phyloP scores from a whole-genome alignment of 37 sponge, comb jelly and placozoan species.

The Haliclona indistincta region DNA sequence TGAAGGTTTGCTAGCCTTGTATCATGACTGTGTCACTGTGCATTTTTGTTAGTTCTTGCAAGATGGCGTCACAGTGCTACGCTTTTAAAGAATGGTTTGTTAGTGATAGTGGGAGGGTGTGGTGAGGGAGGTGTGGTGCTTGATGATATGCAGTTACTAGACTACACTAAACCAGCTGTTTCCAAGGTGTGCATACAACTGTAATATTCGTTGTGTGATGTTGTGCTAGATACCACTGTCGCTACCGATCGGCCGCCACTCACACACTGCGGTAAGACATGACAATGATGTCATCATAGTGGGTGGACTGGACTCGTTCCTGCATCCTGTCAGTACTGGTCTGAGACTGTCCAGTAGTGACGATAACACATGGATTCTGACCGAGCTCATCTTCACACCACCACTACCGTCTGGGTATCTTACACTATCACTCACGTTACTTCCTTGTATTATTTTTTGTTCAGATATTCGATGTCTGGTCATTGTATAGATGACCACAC shows the following conservation, averaged over 20 bases:
- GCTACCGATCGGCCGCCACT: constrained; percentile 5
- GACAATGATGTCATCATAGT: neutral
- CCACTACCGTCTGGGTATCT: neutral
- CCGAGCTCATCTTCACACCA: neutral
- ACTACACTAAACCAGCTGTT: neutral
- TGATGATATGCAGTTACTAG: constrained; percentile 11
- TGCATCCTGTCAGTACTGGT: neutral
- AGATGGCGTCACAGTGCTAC: constrained; percentile 44
- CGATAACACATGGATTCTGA: neutral
- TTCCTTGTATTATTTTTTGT: neutral
- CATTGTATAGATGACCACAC: neutral
- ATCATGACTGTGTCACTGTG: neutral
- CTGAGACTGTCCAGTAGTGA: neutral
- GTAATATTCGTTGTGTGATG: neutral
- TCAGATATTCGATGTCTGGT: constrained; percentile 3
- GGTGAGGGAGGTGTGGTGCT: constrained; percentile 5
- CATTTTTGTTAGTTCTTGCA: neutral
- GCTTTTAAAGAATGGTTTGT: neutral
- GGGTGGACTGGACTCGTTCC: neutral
- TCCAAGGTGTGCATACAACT: neutral
- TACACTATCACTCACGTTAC: neutral
- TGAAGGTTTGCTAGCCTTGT: neutral
- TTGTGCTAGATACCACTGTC: constrained; percentile 11
- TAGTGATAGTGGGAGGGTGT: constrained; percentile 25
- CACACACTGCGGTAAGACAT: neutral